Evolutionary conservation across 2,113 vertebrate genomes (phyloP).

Genomic region (Chaenogobius annularis): DNA sequence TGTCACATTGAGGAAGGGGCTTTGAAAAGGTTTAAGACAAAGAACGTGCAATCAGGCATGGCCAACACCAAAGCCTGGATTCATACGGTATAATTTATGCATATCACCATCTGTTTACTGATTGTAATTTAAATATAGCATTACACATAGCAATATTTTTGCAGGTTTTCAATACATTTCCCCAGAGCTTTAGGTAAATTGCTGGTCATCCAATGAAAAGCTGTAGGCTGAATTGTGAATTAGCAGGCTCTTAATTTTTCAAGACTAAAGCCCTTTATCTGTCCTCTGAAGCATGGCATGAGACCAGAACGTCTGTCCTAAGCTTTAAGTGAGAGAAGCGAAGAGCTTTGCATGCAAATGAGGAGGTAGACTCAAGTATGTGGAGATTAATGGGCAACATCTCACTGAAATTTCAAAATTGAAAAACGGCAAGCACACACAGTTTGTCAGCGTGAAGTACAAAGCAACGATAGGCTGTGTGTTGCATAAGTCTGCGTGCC

Average conservation of each 20-base stretch:
- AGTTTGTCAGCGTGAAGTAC: background rate
- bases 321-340: slow-evolving; percentile 5
- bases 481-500: slow-evolving; percentile 32
- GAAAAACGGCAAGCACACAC: slow-evolving; percentile 1
- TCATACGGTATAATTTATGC: background rate
- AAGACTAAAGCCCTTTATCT: slow-evolving; percentile 42
- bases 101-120: background rate
- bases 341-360: slow-evolving; percentile 54
- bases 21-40: slow-evolving; percentile 39
- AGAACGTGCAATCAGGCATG: slow-evolving; percentile 39
- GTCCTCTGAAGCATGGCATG: slow-evolving; percentile 39
- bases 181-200: background rate
- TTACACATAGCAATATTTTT: background rate
- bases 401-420: slow-evolving; percentile 16
- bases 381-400: slow-evolving; percentile 46
- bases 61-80: slow-evolving; percentile 20
- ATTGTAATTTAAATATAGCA: background rate
- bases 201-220: slow-evolving; percentile 5
- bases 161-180: background rate
- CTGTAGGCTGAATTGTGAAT: slow-evolving; percentile 17
- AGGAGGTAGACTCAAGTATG: slow-evolving; percentile 34
- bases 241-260: slow-evolving; percentile 36
- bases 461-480: background rate
- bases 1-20: slow-evolving; percentile 17
- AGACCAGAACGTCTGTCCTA: slow-evolving; percentile 11